These are phyloP conservation scores for Syncerus caffer DNA, from an alignment of 2,797 vertebrate species.

Conservation along the genomic window DNA sequence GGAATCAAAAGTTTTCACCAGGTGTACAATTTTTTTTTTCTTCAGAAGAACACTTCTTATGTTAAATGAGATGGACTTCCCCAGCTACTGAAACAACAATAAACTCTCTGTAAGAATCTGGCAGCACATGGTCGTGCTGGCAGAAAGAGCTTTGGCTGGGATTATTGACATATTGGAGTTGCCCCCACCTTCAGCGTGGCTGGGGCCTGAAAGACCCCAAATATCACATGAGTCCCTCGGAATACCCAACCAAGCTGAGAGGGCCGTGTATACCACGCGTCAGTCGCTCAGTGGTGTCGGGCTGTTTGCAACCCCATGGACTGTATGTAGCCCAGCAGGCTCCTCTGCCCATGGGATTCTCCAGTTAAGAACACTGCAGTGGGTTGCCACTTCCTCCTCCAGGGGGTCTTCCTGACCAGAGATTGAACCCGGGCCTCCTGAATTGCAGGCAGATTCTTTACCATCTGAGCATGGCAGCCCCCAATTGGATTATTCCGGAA, in stretches of 20 bases:
- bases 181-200: neutral
- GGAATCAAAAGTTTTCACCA: neutral
- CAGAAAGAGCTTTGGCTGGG: neutral
- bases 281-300: neutral
- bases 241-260: neutral
- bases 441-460: neutral
- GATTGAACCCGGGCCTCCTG: neutral
- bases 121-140: no score
- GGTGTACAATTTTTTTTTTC: neutral
- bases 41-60: neutral
- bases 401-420: neutral
- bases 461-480: neutral
- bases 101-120: neutral
- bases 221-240: neutral
- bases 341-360: neutral
- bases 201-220: neutral
- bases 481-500: neutral
- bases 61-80: neutral
- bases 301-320: neutral
- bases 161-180: neutral
- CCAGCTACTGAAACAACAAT: neutral
- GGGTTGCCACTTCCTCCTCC: neutral
- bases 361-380: neutral
- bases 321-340: neutral
- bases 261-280: fast-evolving